Percentiles rank a stretch among this genome's conserved stretches.
Conservation (phyloP, 2,113 vertebrate genomes). For the western clawed frog (Xenopus tropicalis) region UCB_Xtro_10.0 CM004447.2:53523001-53523500, state of each 20-base stretch:
- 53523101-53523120: too few species aligned
- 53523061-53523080: too few species aligned
- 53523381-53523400: constrained; percentile 47
- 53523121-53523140: too few species aligned
- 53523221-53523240: neutral
- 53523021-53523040: too few species aligned
- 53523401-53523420: constrained; percentile 44
- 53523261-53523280: constrained; percentile 15
- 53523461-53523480: constrained; percentile 53
- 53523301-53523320: constrained; percentile 26
- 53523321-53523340: constrained; percentile 47
- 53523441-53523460: constrained; percentile 47
- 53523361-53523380: constrained; percentile 49
- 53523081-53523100: too few species aligned
- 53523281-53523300: constrained; percentile 24
- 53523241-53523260: constrained; percentile 12
- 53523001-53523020: too few species aligned
- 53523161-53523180: neutral
- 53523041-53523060: too few species aligned
- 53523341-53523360: constrained; percentile 43
- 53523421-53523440: constrained; percentile 46
- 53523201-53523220: neutral
- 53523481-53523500: constrained; percentile 25
- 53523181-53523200: neutral
- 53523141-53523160: too few species aligned